Evolutionary conservation across 1,140 invertebrate species (phyloP).

Genomic region (Ditylenchus dipsaci): DNA sequence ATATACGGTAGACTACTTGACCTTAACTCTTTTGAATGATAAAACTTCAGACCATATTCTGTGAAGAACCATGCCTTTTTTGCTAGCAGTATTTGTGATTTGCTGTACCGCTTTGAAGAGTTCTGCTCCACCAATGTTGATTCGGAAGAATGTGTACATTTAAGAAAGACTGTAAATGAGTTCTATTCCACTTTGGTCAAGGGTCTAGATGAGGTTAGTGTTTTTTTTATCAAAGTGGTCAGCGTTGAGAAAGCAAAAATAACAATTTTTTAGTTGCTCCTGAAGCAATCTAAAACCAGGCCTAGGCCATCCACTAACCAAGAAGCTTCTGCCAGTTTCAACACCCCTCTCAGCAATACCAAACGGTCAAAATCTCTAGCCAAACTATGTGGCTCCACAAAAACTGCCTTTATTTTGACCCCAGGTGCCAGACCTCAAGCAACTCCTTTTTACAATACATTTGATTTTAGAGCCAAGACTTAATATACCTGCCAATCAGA

Average conservation of each 20-base stretch:
- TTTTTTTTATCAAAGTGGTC: no score
- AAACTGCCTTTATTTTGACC: neutral
- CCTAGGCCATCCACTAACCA: no score
- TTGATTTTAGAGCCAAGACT: neutral
- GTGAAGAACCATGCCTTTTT: constrained; percentile 21
- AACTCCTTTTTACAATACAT: neutral
- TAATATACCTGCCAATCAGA: neutral
- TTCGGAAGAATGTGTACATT: neutral
- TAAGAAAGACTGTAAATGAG: constrained; percentile 2
- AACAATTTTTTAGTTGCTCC: no score
- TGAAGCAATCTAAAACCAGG: no score
- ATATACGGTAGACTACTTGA: no score
- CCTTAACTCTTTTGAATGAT: no score
- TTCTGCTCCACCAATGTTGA: constrained; percentile 3
- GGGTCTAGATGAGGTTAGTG: constrained; percentile 11
- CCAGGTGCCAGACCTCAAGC: constrained; percentile 1
- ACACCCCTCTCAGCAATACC: no score
- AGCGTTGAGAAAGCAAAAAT: no score
- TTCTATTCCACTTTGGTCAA: constrained; percentile 8
- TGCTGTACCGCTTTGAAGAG: constrained; percentile 28
- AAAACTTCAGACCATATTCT: constrained; percentile 13
- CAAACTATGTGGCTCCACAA: no score
- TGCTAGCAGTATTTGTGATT: constrained; percentile 12
- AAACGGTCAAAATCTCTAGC: no score
- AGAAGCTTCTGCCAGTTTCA: no score